Evolutionary conservation across 2,888 invertebrate species (phyloP).

Genomic region (Coronaproctus castanopsis): DNA sequence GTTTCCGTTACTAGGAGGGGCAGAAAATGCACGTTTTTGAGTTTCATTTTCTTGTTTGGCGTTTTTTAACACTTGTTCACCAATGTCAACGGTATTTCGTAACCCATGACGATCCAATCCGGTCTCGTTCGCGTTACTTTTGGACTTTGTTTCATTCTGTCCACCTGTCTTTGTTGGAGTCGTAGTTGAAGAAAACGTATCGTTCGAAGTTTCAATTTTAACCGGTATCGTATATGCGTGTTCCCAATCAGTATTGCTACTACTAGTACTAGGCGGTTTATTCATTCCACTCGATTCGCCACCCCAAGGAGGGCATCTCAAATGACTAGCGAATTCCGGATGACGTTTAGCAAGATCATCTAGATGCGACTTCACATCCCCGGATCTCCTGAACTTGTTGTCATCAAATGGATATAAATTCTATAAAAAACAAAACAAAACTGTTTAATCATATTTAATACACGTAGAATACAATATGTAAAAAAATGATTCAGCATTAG

Average conservation of each 20-base stretch:
- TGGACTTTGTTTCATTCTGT: conserved; percentile 27
- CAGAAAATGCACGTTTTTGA: conserved; percentile 50
- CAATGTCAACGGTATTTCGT: conserved; percentile 55
- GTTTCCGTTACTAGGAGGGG: conserved; percentile 36
- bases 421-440: no score
- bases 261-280: neutral
- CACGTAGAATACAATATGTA: no score
- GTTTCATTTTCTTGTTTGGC: conserved; percentile 5
- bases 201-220: conserved; percentile 7
- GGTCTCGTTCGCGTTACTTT: conserved; percentile 23
- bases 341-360: conserved; percentile 50
- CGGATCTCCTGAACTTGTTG: neutral
- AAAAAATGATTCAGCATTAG: no score
- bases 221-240: conserved; percentile 9
- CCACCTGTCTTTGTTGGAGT: conserved; percentile 18
- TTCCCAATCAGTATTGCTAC: conserved; percentile 2
- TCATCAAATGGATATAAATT: neutral
- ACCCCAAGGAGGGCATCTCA: conserved; percentile 29
- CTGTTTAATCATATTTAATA: no score
- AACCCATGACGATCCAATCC: conserved; percentile 30
- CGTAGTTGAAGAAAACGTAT: conserved; percentile 16
- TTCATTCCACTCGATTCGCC: conserved; percentile 12
- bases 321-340: conserved; percentile 51
- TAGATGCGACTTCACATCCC: conserved; percentile 31
- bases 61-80: conserved; percentile 31